Percentiles rank a stretch among this genome's conserved stretches.
These are phyloP conservation scores for Lamproptera curius DNA, from an alignment of 2,888 invertebrate species.

Conservation along the genomic window DNA sequence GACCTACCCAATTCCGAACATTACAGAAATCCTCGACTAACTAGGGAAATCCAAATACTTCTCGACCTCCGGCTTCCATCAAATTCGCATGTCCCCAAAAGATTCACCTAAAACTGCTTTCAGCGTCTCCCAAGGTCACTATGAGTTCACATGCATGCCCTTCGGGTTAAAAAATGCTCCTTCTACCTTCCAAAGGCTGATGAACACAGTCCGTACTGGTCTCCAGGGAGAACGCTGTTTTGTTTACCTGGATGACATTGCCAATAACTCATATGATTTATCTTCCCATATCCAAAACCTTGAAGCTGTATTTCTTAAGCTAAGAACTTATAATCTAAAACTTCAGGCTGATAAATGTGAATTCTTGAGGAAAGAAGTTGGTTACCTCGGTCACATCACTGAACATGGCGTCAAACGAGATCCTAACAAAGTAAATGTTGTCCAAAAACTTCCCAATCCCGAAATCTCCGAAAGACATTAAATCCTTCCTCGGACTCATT, in stretches of 20 bases:
- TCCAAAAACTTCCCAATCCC: background rate
- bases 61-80: background rate
- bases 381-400: background rate
- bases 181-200: background rate
- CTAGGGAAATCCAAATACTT: background rate
- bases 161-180: background rate
- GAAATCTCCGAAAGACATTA: background rate
- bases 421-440: no score
- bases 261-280: background rate
- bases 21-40: background rate
- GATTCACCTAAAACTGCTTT: background rate
- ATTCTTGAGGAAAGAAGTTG: no score
- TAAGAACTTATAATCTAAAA: background rate
- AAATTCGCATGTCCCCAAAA: background rate
- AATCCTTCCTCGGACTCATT: background rate
- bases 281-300: background rate
- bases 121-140: background rate
- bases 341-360: no score
- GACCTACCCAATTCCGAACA: background rate
- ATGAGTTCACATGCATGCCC: background rate
- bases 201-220: background rate
- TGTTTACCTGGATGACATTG: background rate
- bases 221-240: background rate
- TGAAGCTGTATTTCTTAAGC: background rate
- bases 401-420: background rate